These are phyloP conservation scores for Brachionus koreanus DNA, from an alignment of 1,140 invertebrate species.

Conservation along the genomic window DNA sequence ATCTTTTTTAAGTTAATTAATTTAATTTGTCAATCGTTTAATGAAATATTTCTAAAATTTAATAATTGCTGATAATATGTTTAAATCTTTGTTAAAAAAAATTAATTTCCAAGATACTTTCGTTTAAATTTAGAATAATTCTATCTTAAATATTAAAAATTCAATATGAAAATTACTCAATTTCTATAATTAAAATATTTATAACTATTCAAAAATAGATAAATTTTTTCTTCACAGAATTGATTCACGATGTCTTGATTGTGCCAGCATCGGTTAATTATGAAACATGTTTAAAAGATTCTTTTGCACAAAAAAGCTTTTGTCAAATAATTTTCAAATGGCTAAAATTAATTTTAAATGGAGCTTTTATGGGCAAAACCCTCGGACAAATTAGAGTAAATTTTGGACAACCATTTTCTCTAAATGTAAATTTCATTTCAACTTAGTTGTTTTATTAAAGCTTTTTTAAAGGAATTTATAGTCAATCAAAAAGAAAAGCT, in stretches of 20 bases:
- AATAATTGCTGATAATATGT: too few relatives aligned
- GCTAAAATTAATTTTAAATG: not conserved
- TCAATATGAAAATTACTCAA: not conserved
- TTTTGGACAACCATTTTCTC: slow-evolving; percentile 10
- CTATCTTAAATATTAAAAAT: too few relatives aligned
- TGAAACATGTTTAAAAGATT: not conserved
- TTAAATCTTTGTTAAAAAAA: too few relatives aligned
- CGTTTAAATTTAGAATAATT: too few relatives aligned
- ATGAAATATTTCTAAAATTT: too few relatives aligned
- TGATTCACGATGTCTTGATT: slow-evolving; percentile 10
- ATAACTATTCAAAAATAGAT: not conserved
- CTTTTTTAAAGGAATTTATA: slow-evolving; percentile 3
- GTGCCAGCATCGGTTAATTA: slow-evolving; percentile 1
- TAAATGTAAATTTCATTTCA: not conserved
- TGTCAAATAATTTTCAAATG: not conserved
- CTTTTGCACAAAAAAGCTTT: not conserved
- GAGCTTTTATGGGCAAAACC: not conserved
- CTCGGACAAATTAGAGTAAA: slow-evolving; percentile 8
- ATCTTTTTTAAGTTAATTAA: not conserved
- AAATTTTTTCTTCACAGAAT: not conserved
- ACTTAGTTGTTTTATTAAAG: not conserved
- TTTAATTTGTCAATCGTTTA: not conserved
- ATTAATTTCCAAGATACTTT: not conserved
- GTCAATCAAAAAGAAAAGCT: not conserved
- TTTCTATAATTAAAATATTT: not conserved